Percentiles rank a stretch among this genome's conserved stretches.
These are phyloP conservation scores for Ormyrus labotus DNA, from an alignment of 2,888 invertebrate species.

Conservation along the genomic window DNA sequence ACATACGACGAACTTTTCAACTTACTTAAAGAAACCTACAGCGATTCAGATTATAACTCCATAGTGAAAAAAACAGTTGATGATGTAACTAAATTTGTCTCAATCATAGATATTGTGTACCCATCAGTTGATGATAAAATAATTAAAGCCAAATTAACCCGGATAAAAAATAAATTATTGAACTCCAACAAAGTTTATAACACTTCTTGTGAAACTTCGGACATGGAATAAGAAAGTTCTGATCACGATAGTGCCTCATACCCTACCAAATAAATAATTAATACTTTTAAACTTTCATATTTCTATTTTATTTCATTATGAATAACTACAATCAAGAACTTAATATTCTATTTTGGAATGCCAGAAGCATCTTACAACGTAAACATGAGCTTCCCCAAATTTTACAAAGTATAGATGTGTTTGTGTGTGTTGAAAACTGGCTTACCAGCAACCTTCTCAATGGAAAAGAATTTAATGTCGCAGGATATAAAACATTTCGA, in stretches of 20 bases:
- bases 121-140: background rate
- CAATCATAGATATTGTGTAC: background rate
- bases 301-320: background rate
- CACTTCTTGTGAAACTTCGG: background rate
- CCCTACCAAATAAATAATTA: background rate
- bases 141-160: slow-evolving; percentile 15
- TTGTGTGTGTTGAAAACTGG: slow-evolving; percentile 18
- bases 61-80: no score
- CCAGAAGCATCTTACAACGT: slow-evolving; percentile 2
- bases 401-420: background rate
- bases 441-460: background rate
- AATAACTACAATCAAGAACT: background rate
- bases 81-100: no score
- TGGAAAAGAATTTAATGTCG: background rate
- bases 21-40: no score
- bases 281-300: no score
- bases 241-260: background rate
- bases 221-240: background rate
- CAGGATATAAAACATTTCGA: background rate
- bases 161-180: slow-evolving; percentile 2
- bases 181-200: background rate
- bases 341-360: slow-evolving; percentile 26
- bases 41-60: no score
- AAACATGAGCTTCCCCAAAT: background rate
- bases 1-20: no score